Base-by-base conservation (phyloP, 2,113 vertebrate genomes). In the Stigmatopora argus region DNA sequence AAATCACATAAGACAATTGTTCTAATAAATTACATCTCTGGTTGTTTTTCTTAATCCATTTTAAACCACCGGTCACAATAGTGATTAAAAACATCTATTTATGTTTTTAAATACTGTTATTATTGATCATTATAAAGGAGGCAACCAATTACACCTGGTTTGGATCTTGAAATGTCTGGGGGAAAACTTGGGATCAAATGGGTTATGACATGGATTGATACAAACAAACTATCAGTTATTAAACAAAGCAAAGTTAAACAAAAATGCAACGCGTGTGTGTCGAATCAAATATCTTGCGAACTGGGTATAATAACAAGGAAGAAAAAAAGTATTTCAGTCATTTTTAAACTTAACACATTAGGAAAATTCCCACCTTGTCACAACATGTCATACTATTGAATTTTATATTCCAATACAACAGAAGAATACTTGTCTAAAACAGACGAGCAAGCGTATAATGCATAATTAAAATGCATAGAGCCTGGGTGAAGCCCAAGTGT, bases 381-480 rank as follows among this genome's bases (percentile, higher is more conserved):
- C 17, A 38, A 49, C 17, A 49, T 48, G 18, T 73, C 19, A 49
- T 14, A 56, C 12, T 35, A 60, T 62, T 65, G 53, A 66, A 76
- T 72, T 35, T 38, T 64, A 14, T 41, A 51, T 41, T 63, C 38
- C 0, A 46, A 21, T 17, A 64, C 18, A 7, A 17, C 38, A 75
- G 12, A 12, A 35, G 51, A 14, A 18, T 21, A 34, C 31, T 65
- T 66, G 75, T 70, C 35, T 76, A 69, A 71, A 75, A 63, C 55
- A 65, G 56, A 47, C 61, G 21, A 71, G 63, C n/a, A 51, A 64
- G 44, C 71, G 67, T 51, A 65, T 66, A 68, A 77, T 69, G 70
- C 71, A 83, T 73, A 59, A 75, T 80, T 79, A 75, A 80, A 73
- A 80, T 71, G 53, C 73, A 73, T 17, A 62, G 63, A 61, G 57